Conservation (phyloP, 53 echinoderm and acorn worm species). For the Stichopus horrens region DNA sequence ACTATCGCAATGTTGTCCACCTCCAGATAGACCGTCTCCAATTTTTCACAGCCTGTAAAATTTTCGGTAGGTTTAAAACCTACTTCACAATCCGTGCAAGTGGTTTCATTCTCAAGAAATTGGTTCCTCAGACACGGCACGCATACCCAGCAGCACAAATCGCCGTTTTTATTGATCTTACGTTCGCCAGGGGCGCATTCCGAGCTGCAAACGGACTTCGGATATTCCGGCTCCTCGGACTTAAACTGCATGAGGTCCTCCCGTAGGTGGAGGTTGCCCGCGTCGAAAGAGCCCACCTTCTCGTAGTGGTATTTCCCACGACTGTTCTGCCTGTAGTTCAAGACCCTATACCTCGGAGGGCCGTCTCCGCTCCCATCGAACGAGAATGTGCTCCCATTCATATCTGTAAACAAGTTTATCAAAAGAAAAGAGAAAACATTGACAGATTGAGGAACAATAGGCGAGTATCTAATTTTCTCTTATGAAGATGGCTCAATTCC, state of each 20-base stretch:
- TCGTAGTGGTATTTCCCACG: conserved; percentile 64
- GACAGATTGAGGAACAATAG: too few relatives aligned
- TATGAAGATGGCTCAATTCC: too few relatives aligned
- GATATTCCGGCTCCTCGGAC: conserved; percentile 48
- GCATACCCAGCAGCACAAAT: conserved; percentile 80
- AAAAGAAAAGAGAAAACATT: too few relatives aligned
- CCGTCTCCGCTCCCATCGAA: conserved; percentile 76
- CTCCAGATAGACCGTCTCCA: conserved; percentile 58
- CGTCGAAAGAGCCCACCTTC: conserved; percentile 61
- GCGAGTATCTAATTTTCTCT: too few relatives aligned
- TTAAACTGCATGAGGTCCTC: conserved; percentile 51
- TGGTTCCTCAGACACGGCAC: conserved; percentile 67
- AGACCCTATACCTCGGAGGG: conserved; percentile 73
- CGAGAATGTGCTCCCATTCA: conserved; percentile 56
- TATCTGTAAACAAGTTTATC: conserved; percentile 44
- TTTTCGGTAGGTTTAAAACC: conserved; percentile 62
- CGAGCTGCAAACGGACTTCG: conserved; percentile 68
- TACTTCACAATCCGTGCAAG: conserved; percentile 56
- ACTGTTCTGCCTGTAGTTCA: conserved; percentile 72
- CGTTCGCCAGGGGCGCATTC: conserved; percentile 63
- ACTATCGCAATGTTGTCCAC: conserved; percentile 65
- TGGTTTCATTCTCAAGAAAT: conserved; percentile 59
- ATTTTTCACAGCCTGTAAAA: conserved; percentile 61
- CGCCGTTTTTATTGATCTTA: conserved; percentile 66
- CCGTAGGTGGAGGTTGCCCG: conserved; percentile 50